Evolutionary conservation across 2,113 vertebrate species (phyloP).

Genomic region (Rhagologus leucostigma): DNA sequence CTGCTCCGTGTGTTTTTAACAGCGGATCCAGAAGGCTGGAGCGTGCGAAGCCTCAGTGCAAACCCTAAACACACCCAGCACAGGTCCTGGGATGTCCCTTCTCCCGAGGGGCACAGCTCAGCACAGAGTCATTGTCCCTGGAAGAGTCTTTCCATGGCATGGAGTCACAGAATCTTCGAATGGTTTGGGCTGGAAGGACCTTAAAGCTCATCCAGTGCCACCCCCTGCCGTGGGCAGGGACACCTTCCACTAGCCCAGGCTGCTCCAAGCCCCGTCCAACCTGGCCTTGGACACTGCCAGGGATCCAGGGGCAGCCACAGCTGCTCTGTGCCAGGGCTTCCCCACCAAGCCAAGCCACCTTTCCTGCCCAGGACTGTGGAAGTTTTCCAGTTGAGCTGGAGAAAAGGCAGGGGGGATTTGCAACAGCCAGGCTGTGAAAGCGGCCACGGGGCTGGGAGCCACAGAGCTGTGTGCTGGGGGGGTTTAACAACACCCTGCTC

Average conservation of each 20-base stretch:
- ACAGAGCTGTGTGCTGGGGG: neutral
- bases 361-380: neutral
- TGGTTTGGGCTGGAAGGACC: neutral
- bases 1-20: neutral
- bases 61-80: neutral
- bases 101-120: neutral
- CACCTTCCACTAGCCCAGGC: fast-evolving
- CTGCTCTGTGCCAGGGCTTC: neutral
- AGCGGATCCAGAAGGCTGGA: neutral
- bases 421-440: neutral
- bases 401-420: neutral
- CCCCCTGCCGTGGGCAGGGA: neutral
- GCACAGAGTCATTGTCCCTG: neutral
- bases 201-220: fast-evolving
- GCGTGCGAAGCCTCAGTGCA: fast-evolving
- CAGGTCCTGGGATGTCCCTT: neutral
- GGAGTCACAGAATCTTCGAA: neutral
- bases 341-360: neutral
- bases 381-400: neutral
- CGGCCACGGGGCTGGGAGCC: fast-evolving
- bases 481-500: fast-evolving
- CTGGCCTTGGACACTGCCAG: neutral
- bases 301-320: neutral
- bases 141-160: neutral
- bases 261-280: fast-evolving